Base-by-base conservation (phyloP, 2,113 vertebrate genomes). In the Ailurus styani region DNA sequence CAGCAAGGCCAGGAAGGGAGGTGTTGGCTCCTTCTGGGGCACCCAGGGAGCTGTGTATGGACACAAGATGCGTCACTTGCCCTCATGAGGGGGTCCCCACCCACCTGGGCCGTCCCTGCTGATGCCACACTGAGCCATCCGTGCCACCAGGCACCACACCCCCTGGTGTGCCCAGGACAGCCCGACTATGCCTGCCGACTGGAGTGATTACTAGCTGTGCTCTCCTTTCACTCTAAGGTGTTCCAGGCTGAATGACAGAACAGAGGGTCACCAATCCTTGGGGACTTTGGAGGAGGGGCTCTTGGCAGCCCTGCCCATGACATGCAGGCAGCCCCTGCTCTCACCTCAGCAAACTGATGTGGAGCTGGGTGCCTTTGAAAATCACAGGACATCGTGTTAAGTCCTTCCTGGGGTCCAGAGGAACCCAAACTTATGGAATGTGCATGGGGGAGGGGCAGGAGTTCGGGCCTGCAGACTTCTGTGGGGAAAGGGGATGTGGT, bases 291-390 rank as follows among this genome's bases (percentile, higher is more conserved):
- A 45, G 72, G 57, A 87, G 31, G 45, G 45, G 60, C 68, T 75
- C 70, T 83, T 66, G 81, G 70, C 18, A 85, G 52, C 15, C 54
- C 54, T 68, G 7, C 81, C 45, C 55, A 27, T 34, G 37, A 75
- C 55, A 91, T 11, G 42, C 78, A 29, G 6, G 45, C 54, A 14
- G 40, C 52, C 75, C 11, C 21, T 50, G n/a, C 52, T 34, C 21
- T 85, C 60, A 37, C 47, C 57, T 7, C 73, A 62, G 64, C 37
- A 25, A 82, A 42, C 55, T 78, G 18, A 45, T 3, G 0, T 13
- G 29, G 34, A 13, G 17, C 52, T 90, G 47, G 6, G 40, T 90
- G 34, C 89, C 37, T 79, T 52, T 52, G 62, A 85, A 96, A 86
- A 47, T 86, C 83, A 90, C 68, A 64, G 21, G 42, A 87, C 81